phyloP scores from a whole-genome alignment of 2,888 invertebrate species.

The Embidobia sp. region DNA sequence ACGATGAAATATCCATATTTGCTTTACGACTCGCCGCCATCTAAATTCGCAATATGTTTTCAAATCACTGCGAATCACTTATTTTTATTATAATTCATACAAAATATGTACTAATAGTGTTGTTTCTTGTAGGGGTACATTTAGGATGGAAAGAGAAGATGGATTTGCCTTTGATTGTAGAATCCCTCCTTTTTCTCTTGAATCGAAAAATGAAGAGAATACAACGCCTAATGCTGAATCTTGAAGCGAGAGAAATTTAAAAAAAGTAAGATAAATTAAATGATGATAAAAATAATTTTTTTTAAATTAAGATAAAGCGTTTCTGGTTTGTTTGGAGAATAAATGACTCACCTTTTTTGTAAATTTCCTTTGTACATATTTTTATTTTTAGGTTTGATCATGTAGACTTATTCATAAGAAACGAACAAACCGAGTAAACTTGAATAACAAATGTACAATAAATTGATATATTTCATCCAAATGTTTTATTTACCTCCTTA shows the following conservation, averaged over 20 bases:
- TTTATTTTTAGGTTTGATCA: constrained; percentile 62
- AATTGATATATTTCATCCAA: constrained; percentile 56
- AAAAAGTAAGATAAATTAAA: background rate
- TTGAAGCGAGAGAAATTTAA: constrained; percentile 53
- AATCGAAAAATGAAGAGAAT: constrained; percentile 92
- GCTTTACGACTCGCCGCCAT: no score
- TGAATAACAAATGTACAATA: no score
- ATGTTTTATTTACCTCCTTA: constrained; percentile 45
- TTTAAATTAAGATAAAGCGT: no score
- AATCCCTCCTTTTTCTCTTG: constrained; percentile 98
- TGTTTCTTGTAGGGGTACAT: constrained; percentile 89
- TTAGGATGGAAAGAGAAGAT: constrained; percentile 98
- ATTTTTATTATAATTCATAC: no score
- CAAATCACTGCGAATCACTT: no score
- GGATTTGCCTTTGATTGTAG: constrained; percentile 98
- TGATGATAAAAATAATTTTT: background rate
- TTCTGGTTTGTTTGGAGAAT: constrained; percentile 37
- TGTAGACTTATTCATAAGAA: constrained; percentile 39
- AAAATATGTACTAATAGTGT: background rate
- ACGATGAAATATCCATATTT: no score
- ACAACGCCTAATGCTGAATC: constrained; percentile 76
- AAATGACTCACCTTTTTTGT: constrained; percentile 58
- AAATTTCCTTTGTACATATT: constrained; percentile 64
- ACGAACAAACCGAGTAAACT: constrained; percentile 45
- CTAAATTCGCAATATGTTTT: no score